Conservation (phyloP, 2,113 vertebrate species). For the Dicerorhinus sumatrensis region DNA sequence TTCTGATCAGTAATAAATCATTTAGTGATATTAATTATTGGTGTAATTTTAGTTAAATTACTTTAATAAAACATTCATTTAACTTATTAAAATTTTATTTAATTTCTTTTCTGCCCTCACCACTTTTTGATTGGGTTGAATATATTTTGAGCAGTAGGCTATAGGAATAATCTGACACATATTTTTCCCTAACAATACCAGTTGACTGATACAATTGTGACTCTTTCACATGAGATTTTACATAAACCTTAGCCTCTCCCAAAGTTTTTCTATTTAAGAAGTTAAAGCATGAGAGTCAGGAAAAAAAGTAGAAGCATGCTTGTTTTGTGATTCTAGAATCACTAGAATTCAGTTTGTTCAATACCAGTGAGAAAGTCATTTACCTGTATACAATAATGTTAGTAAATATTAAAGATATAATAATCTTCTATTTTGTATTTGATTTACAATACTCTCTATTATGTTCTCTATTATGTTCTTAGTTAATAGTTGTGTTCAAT, state of each 20-base stretch:
- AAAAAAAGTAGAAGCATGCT: neutral
- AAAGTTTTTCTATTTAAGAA: constrained; percentile 30
- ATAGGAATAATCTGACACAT: neutral
- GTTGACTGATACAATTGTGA: neutral
- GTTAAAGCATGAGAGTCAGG: neutral
- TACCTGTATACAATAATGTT: neutral
- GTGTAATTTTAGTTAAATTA: constrained; percentile 13
- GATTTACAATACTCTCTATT: neutral
- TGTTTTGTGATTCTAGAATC: constrained; percentile 1
- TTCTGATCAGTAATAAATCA: constrained; percentile 31
- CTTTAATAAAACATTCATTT: neutral
- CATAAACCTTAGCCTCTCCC: neutral
- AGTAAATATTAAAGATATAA: neutral
- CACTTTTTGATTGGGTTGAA: neutral
- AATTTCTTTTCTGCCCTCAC: neutral
- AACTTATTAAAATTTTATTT: constrained; percentile 34
- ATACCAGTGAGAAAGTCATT: neutral
- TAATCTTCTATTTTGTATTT: neutral
- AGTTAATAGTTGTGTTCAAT: neutral
- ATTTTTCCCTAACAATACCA: neutral
- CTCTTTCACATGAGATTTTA: neutral
- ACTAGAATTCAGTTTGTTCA: neutral
- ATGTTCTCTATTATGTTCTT: neutral
- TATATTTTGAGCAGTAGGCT: constrained; percentile 13
- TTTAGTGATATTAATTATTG: neutral